A percentile compares a stretch with the other conserved stretches of the same genome.
Evolutionary conservation across 2,888 invertebrate species (phyloP).

Genomic region (Leptinotarsa rubiginosa): DNA sequence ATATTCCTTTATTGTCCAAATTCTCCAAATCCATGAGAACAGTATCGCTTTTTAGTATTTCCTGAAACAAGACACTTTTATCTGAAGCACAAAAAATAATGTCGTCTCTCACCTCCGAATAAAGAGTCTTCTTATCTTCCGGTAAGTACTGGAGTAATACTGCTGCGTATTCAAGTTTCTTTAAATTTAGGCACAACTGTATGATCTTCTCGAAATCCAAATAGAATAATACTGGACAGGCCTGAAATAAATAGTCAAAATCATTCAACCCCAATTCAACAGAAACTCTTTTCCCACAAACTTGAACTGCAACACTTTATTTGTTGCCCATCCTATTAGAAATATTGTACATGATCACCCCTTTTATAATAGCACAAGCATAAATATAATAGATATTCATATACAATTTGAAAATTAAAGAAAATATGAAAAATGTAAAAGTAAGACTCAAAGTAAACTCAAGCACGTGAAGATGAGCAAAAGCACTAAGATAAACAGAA

Average conservation of each 20-base stretch:
- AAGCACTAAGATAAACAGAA: no score
- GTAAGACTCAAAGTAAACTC: no score
- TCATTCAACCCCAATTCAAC: not conserved
- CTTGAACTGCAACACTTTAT: no score
- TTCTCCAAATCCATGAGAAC: slow-evolving; percentile 25
- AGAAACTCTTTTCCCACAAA: no score
- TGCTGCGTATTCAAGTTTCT: slow-evolving; percentile 53
- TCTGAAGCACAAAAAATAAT: not conserved
- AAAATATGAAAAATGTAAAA: no score
- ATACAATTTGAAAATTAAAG: no score
- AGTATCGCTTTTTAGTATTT: slow-evolving; percentile 8
- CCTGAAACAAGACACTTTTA: slow-evolving; percentile 24
- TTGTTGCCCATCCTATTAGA: no score
- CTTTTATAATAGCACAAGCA: no score
- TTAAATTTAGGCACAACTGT: slow-evolving; percentile 50
- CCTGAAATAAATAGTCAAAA: slow-evolving; percentile 46
- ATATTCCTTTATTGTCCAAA: slow-evolving; percentile 33
- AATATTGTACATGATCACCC: no score
- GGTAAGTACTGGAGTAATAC: slow-evolving; percentile 56
- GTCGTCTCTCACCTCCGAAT: slow-evolving; percentile 41
- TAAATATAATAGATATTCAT: no score
- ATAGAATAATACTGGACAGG: slow-evolving; percentile 58
- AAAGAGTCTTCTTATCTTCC: slow-evolving; percentile 42
- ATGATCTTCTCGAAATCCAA: slow-evolving; percentile 55
- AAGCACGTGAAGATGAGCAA: no score